Evolutionary conservation across 2,113 vertebrate genomes (phyloP), one percentile per base, ranked within the genome.

Genomic region (Xiphorhynchus elegans): DNA sequence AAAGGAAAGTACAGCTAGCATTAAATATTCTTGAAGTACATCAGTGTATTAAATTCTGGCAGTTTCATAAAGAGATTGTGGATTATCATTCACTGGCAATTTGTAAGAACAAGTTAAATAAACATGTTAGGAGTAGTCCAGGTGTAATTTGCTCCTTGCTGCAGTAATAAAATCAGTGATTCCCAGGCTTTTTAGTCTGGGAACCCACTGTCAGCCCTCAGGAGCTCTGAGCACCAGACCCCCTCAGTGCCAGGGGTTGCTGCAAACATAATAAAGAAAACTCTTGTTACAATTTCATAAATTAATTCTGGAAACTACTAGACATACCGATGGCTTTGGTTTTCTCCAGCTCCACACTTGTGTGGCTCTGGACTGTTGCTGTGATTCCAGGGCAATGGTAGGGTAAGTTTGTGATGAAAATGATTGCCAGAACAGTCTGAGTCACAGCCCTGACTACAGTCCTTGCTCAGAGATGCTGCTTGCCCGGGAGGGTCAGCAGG

Each of bases 221-320:
- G 40, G 49, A 29, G 53, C 83, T 58, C 44, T 88, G 47, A 56
- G 17, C 78, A 66, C 44, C 52, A 66, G 39, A 29, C 17, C 17
- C 35, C 10, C 12, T 40, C 62, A 44, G 10, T 42, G 20, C 20
- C 79, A 62, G 75, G 29, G 63, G 6, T 1, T 79, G 31, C 13
- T 90, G 50, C 56, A 70, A 86, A 73, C 4, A 4, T 29, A 37
- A 49, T 35, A 20, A 77, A 80, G 42, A 63, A 31, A 50, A 56
- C 0, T 0, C 37, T 79, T 0, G 0, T 58, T 66, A 6, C 11
- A 18, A 47, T 50, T 74, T 88, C 53, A 60, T 20, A 64, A 25
- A 24, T 26, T 23, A 28, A 24, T 19, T 85, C 63, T 79, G 91
- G 67, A 88, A 79, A 52, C 44, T 18, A 35, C 23, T 40, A 39